Base-by-base conservation (phyloP, 1,140 invertebrate genomes). In the Leptopilina clavipes region DNA sequence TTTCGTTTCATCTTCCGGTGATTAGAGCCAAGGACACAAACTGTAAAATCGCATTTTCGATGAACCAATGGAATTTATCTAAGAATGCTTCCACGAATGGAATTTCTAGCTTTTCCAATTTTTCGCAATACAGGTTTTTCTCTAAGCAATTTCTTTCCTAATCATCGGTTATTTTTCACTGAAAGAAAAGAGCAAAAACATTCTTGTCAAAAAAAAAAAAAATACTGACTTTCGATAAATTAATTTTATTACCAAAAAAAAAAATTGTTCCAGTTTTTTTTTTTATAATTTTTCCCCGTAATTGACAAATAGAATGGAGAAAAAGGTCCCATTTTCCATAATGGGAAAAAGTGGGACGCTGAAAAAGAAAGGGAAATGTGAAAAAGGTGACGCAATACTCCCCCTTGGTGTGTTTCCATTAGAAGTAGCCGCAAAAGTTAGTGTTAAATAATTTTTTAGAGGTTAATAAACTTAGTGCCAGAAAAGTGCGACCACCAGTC, bases 1-100 rank as follows among this genome's bases (percentile, higher is more conserved):
- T 81, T 81, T 71, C 76, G 74, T 76, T 74, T 78, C 79, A 75
- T 78, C 79, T 59, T 81, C 76, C 14, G 72, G 14, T 19, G 37
- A 44, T 71, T 31, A 74, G 75, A 76, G 43, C 72, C 74, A 76
- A 76, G 76, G 76, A 81, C 76, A 52, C n/a, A n/a, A 31, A 31
- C 45, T 48, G 45, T 48, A 48, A 19, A 81, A 31, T 75, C 54
- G 70, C 25, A 31, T 1, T 71, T 71, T 52, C 25, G 6, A 31
- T 6, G 6, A 40, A 54, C 73, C 31, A 73, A 71, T 59, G 43
- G 45, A 72, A 19, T 44, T 44, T 71, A 70, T 75, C 73, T 31
- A 52, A 81, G 78, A 59, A 56, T 45, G 52, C 77, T 77, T 45
- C 43, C 48, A 31, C 22, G 73, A 76, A 78, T 72, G 75, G 37